A percentile compares a stretch with the other conserved stretches of the same genome.
These are phyloP conservation scores for Castor canadensis DNA, from an alignment of 2,113 vertebrate species.

Conservation along the genomic window DNA sequence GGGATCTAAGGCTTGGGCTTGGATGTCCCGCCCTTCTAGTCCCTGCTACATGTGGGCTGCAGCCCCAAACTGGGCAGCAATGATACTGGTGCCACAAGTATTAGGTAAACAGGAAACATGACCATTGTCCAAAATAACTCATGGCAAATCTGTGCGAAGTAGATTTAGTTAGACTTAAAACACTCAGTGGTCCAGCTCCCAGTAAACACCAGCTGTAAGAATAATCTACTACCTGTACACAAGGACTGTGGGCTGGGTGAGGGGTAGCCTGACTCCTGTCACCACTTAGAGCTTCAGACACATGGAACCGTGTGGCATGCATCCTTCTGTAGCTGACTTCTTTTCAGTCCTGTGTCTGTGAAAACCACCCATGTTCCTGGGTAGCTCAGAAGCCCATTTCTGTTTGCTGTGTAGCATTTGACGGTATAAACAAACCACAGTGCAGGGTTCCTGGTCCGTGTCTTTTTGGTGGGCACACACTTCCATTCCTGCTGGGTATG, in stretches of 20 bases:
- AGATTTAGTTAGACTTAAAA: rapidly evolving
- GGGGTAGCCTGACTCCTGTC: not conserved
- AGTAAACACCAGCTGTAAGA: not conserved
- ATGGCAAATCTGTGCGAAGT: too few relatives aligned
- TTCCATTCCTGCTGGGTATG: not conserved
- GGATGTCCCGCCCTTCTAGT: rapidly evolving
- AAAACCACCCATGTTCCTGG: not conserved
- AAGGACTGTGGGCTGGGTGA: too few relatives aligned
- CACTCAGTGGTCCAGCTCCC: rapidly evolving
- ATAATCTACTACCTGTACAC: rapidly evolving
- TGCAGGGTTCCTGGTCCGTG: not conserved
- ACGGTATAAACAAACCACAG: too few relatives aligned
- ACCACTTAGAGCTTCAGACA: not conserved
- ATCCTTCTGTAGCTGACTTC: not conserved
- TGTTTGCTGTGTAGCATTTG: not conserved
- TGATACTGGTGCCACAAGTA: rapidly evolving
- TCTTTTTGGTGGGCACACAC: not conserved
- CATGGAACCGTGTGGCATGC: not conserved
- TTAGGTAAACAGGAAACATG: rapidly evolving
- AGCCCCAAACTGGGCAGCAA: not conserved
- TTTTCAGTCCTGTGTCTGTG: not conserved
- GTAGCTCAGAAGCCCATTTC: too few relatives aligned
- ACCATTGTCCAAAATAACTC: rapidly evolving
- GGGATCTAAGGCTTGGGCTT: not conserved
- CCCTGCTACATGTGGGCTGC: not conserved